These are phyloP conservation scores for Gobio gobio DNA, from an alignment of 2,113 vertebrate genomes.

Conservation along the genomic window DNA sequence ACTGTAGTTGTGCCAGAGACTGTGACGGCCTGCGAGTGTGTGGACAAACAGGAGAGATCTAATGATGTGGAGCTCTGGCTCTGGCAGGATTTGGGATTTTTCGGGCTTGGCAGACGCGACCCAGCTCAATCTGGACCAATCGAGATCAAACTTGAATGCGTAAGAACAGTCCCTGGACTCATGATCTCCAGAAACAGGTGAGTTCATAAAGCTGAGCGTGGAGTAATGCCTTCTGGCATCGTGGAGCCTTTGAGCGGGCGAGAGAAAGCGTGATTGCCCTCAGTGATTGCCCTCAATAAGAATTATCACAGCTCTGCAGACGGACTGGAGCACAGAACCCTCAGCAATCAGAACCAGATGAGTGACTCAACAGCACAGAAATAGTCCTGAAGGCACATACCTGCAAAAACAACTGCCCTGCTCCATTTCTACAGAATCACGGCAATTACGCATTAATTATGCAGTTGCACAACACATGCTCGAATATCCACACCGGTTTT, in stretches of 20 bases:
- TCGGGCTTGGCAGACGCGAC: neutral
- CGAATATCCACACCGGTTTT: neutral
- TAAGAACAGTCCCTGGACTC: neutral
- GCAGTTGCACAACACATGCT: conserved; percentile 14
- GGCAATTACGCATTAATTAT: conserved; percentile 34
- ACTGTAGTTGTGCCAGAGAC: no score
- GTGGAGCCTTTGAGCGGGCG: neutral
- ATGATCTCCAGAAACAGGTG: conserved; percentile 35
- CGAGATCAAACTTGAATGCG: neutral
- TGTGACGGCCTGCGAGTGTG: no score
- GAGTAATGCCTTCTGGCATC: conserved; percentile 44
- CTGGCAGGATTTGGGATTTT: no score
- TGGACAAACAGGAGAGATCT: no score
- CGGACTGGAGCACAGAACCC: conserved; percentile 52
- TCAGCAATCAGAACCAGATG: conserved; percentile 60
- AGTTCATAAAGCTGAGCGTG: neutral
- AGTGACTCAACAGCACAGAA: conserved; percentile 55
- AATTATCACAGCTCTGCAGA: conserved; percentile 57
- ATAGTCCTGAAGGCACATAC: conserved; percentile 58
- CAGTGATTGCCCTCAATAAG: conserved; percentile 56
- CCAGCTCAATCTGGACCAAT: conserved; percentile 11
- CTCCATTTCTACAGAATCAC: conserved; percentile 1
- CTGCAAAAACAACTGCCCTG: conserved; percentile 40
- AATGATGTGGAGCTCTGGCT: no score
- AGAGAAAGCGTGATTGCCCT: conserved; percentile 52